Evolutionary conservation across 2,113 vertebrate species (phyloP).

Genomic region (Peromyscus polionotus): DNA sequence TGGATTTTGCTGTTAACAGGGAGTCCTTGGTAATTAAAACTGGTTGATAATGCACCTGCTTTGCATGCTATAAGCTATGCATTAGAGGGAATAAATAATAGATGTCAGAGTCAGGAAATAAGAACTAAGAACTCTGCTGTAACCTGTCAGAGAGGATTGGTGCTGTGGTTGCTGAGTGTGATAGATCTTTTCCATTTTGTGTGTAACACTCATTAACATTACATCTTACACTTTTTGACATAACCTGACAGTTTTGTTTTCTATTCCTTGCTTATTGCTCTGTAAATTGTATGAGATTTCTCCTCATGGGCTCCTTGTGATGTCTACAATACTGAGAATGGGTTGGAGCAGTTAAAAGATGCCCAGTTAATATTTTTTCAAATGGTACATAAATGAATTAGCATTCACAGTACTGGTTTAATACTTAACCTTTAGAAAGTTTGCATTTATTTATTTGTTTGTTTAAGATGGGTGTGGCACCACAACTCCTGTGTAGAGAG

Average conservation of each 20-base stretch:
- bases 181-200: background rate
- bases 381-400: background rate
- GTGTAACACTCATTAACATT: background rate
- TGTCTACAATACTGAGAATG: background rate
- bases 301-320: background rate
- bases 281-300: background rate
- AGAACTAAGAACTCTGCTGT: conserved; percentile 64
- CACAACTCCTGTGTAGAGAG: too few species aligned
- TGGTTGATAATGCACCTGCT: background rate
- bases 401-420: background rate
- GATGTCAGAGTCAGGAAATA: conserved; percentile 76
- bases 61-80: conserved; percentile 67
- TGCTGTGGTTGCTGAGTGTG: conserved; percentile 70
- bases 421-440: background rate
- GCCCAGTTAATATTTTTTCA: background rate
- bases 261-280: background rate
- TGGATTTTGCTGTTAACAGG: conserved; percentile 24
- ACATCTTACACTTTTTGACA: background rate
- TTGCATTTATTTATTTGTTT: background rate
- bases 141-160: conserved; percentile 75
- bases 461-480: too few species aligned
- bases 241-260: background rate
- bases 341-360: background rate
- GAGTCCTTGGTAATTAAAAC: conserved; percentile 60
- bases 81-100: conserved; percentile 27